A percentile compares a stretch with the other conserved stretches of the same genome.
Conservation (phyloP, 30 jellyfish, hydroid and myxozoan species). For the Aurelia sp. region DNA sequence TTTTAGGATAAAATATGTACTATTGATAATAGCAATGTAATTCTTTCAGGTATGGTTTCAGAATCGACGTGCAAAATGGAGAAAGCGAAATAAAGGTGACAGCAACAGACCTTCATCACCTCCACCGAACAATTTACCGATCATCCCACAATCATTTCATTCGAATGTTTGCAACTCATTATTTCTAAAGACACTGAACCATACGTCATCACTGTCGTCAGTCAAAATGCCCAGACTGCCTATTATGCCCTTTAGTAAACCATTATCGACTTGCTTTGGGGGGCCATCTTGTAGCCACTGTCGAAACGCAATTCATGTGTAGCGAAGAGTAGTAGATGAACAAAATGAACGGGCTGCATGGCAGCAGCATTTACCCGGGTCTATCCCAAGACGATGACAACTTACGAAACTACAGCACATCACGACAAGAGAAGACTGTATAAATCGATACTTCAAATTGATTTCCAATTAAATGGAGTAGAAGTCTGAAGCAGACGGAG, state of each 20-base stretch:
- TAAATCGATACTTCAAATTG: no score
- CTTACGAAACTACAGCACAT: no score
- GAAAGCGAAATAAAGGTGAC: slow-evolving; percentile 85
- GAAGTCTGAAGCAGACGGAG: no score
- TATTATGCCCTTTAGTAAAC: slow-evolving; percentile 67
- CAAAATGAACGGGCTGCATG: neutral
- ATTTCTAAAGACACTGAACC: slow-evolving; percentile 74
- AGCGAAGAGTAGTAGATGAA: neutral
- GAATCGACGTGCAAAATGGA: slow-evolving; percentile 96
- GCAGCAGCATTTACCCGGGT: no score
- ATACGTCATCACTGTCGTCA: slow-evolving; percentile 65
- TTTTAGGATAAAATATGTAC: no score
- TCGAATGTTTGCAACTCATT: slow-evolving; percentile 87
- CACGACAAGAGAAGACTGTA: no score
- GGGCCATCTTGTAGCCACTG: slow-evolving; percentile 84
- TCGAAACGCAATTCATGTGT: slow-evolving; percentile 77
- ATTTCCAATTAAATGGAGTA: no score
- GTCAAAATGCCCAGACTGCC: slow-evolving; percentile 77
- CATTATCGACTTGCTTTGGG: slow-evolving; percentile 73
- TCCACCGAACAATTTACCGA: slow-evolving; percentile 73
- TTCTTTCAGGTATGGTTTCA: slow-evolving; percentile 91
- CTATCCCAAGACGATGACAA: no score
- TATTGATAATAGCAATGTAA: no score
- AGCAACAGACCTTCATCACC: slow-evolving; percentile 74
- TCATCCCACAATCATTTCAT: slow-evolving; percentile 78